A percentile compares a stretch with the other conserved stretches of the same genome.
phyloP scores from a whole-genome alignment of 2,888 invertebrate genomes.

The Strigamia crassipes region DNA sequence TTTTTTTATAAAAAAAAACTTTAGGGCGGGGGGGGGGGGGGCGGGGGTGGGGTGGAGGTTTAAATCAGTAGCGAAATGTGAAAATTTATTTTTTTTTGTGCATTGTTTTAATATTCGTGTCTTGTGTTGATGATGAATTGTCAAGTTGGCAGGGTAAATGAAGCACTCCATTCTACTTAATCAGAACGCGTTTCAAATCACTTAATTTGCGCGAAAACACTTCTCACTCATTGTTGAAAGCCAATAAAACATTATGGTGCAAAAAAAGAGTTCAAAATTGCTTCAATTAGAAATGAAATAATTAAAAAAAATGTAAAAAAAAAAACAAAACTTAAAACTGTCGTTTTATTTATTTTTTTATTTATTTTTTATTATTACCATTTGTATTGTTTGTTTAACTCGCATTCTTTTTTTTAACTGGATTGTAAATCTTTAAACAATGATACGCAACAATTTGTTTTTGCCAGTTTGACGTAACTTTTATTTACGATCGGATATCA shows the following conservation, averaged over 20 bases:
- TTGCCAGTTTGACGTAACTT: not conserved
- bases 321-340: not conserved
- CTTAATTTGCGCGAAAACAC: conserved; percentile 1
- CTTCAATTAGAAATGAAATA: not conserved
- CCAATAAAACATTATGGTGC: not conserved
- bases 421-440: not conserved
- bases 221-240: conserved; percentile 4
- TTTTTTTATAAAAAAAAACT: no score
- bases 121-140: conserved; percentile 25
- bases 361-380: no score
- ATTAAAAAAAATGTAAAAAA: not conserved
- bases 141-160: conserved; percentile 20
- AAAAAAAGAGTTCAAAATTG: not conserved
- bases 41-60: not conserved
- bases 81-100: not conserved
- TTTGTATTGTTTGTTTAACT: not conserved
- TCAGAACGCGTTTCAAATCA: conserved; percentile 17
- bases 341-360: no score
- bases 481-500: not conserved
- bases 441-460: not conserved
- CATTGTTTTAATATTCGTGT: conserved; percentile 26
- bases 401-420: not conserved
- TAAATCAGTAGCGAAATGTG: not conserved
- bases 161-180: conserved; percentile 23
- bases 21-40: no score